Evolutionary conservation across 2,797 vertebrate species (phyloP), one percentile per base, ranked within the genome.

Genomic region (Coranthus polyacanthus): DNA sequence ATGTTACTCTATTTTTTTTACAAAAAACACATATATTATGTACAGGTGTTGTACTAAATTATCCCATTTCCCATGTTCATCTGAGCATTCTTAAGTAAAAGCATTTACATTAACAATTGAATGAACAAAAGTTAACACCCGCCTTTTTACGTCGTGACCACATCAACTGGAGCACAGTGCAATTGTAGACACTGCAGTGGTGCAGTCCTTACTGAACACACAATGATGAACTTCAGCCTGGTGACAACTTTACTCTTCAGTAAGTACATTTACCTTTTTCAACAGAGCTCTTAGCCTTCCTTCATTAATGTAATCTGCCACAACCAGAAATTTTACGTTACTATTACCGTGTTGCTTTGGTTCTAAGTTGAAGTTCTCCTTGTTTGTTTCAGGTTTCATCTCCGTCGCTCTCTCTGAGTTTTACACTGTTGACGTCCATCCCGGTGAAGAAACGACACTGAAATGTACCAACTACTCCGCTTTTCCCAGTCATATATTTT

Each of bases 371-470:
- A 11, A 52, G 13, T n/a, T 12, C 12, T 54, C n/a, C n/a, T n/a
- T n/a, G n/a, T n/a, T 1, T 60, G 32, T 54, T 60, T 47, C 59
- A 73, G 75, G 45, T 11, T 57, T 58, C 50, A 26, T 72, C 18
- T 69, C 13, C 1, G 21, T 21, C 49, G 59, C 62, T 0, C 20
- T 0, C n/a, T 44, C 70, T 18, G 34, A 66, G 22, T 43, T 5
- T 72, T 3, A 56, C 20, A 51, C 55, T n/a, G n/a, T 81, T 47
- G 52, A 76, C 13, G 49, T 54, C 12, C 45, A 59, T 42, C 0
- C 15, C 1, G 54, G 72, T 13, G n/a, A 58, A 41, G 42, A 74
- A 0, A 82, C 67, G 17, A 81, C 73, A 1, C 32, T 89, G 50
- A 7, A 2, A n/a, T 89, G 79, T 39, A 9, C 45, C 22, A 82